Base-by-base conservation (phyloP, 2,797 vertebrate genomes). In the Choloepus didactylus region DNA sequence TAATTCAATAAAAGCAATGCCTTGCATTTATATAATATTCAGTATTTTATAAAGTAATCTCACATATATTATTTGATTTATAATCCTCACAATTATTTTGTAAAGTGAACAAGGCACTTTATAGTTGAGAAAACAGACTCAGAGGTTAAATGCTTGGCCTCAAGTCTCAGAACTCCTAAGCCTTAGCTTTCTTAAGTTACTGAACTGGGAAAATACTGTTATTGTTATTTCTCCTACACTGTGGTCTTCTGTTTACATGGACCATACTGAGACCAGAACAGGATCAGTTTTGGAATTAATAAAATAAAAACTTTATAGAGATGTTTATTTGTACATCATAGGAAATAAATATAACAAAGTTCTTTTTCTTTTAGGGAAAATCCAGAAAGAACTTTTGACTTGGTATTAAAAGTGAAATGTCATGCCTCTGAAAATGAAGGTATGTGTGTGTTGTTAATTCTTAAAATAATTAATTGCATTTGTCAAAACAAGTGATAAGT, bases 301-400 rank as follows among this genome's bases (percentile, higher is more conserved):
- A 87, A 51, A 64, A n/a, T 46, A n/a, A 12, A 14, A 77, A 35
- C 56, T 75, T 76, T 90, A 6, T 75, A 67, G 70, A 93, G 70
- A 59, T 92, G 54, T 12, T 51, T 46, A 23, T 81, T 89, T 83
- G 18, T 62, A 72, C 62, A 19, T 64, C 54, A 41, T 41, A 69
- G 62, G 73, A 96, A 31, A 56, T 93, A 75, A 88, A 38, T 81
- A 1, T 87, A 76, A 35, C 29, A 35, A 38, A 38, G 5, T 96
- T 97, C n/a, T 97, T 96, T 91, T 95, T 94, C 10, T 98, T 98
- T 85, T 87, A 99, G 99, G 98, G 99, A 99, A 98, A 99, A 99
- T 97, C 99, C 99, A 97, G 99, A 99, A 89, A 99, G 99, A 98
- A 99, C 99, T 25, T 99, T 99, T 98, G 99, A 99, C 98, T 98